phyloP scores from a whole-genome alignment of 2,113 vertebrate genomes.

The Scophthalmus maximus region DNA sequence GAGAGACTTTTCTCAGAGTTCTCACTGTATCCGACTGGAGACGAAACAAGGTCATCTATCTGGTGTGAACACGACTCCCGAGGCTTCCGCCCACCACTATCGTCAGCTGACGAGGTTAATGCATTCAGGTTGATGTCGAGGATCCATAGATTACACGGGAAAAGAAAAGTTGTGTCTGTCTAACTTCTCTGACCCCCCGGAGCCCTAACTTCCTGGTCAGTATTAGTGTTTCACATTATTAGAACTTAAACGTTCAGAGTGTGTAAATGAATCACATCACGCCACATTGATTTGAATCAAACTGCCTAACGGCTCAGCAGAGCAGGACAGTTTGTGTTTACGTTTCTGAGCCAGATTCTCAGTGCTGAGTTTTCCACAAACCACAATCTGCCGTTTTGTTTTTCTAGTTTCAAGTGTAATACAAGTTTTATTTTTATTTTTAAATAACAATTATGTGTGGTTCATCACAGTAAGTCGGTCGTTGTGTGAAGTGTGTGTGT shows the following conservation, averaged over 20 bases:
- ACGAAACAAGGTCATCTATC: slow-evolving; percentile 53
- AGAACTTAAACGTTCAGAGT: slow-evolving; percentile 16
- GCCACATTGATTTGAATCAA: not conserved
- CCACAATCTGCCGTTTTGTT: too few relatives aligned
- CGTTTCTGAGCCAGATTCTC: not conserved
- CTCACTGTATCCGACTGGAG: slow-evolving; percentile 57
- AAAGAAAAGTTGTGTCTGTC: slow-evolving; percentile 38
- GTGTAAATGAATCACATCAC: not conserved
- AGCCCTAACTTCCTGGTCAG: slow-evolving; percentile 24
- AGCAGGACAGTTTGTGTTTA: not conserved
- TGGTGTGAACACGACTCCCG: slow-evolving; percentile 51
- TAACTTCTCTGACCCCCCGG: slow-evolving; percentile 37
- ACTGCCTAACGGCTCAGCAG: not conserved
- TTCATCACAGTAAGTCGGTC: slow-evolving; percentile 4
- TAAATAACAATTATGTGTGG: not conserved
- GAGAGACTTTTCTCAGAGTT: slow-evolving; percentile 58
- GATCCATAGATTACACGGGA: slow-evolving; percentile 25
- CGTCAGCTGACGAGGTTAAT: slow-evolving; percentile 47
- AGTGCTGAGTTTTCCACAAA: too few relatives aligned
- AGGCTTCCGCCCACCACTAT: slow-evolving; percentile 60
- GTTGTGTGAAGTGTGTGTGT: slow-evolving; percentile 17
- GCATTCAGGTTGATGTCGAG: slow-evolving; percentile 29
- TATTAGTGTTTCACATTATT: slow-evolving; percentile 25
- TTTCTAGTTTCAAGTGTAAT: not conserved
- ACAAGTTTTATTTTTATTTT: not conserved